Base-by-base conservation (phyloP, 1,140 invertebrate genomes). In the Melanaphis sacchari region DNA sequence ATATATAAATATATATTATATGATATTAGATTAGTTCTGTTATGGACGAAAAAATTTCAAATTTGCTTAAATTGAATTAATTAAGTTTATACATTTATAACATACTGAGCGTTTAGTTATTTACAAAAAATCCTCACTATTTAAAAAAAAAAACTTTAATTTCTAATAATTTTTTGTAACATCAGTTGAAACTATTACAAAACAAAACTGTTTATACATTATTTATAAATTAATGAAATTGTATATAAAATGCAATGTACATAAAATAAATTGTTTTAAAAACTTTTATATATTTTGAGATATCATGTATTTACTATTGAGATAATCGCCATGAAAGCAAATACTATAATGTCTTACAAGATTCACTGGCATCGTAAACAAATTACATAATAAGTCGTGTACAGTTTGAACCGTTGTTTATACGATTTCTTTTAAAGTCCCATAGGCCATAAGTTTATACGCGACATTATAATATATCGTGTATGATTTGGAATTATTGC, bases 401-500 rank as follows among this genome's bases (percentile, higher is more conserved):
- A 46, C 4, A 8, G 26, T 87, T n/a, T 22, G 31, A 43, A 43
- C 40, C 31, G 31, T 87, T 87, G 18, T 87, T 46, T 87, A 87
- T 87, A n/a, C 26, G 43, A n/a, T 46, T 87, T 49, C 41, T 87
- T 46, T n/a, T n/a, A 21, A 87, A 87, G 36, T 31, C 84, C 84
- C 40, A 43, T 7, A 41, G 52, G 88, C 36, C 31, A 24, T 36
- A 31, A 49, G 88, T 26, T 31, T 43, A 38, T 90, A 36, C 38
- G 7, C 9, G 46, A 49, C 52, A 90, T 52, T 36, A 54, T 41
- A 54, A 26, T 40, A 7, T 54, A 90, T 38, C 18, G 59, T 21
- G 24, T 49, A 49, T 46, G 38, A 90, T 90, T 90, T 90, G 26
- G 9, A 54, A 54, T 90, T 90, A 54, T 54, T 66, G 89, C 38